Percentiles rank a stretch among this genome's conserved stretches.
phyloP scores from a whole-genome alignment of 23 tunicate species.

The Ascidia mentula region DNA sequence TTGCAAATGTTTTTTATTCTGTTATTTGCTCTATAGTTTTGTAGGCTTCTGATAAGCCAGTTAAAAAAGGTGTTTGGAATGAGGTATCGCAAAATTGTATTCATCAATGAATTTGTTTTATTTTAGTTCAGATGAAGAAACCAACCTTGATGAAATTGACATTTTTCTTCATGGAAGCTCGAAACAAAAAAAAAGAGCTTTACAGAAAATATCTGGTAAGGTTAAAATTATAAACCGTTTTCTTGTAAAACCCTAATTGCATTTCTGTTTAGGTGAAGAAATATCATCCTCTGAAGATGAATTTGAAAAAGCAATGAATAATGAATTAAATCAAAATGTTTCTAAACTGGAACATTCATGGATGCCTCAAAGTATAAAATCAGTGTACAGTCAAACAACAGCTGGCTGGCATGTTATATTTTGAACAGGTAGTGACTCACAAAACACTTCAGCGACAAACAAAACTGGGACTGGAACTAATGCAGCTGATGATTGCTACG shows the following conservation, averaged over 20 bases:
- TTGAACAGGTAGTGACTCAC: no score
- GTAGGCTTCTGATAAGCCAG: no score
- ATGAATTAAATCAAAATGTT: slow-evolving; percentile 56
- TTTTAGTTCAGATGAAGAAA: slow-evolving; percentile 80
- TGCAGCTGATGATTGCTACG: slow-evolving; percentile 14
- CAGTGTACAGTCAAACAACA: background rate
- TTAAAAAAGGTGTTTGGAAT: no score
- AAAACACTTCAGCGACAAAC: background rate
- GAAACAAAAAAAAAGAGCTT: slow-evolving; percentile 56
- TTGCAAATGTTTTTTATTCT: background rate
- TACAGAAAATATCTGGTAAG: slow-evolving; percentile 62
- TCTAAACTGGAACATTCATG: slow-evolving; percentile 42
- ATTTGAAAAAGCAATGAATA: slow-evolving; percentile 76
- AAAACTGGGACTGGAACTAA: background rate
- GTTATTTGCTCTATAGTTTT: background rate
- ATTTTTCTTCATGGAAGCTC: slow-evolving; percentile 77
- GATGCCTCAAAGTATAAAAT: slow-evolving; percentile 31
- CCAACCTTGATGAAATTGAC: slow-evolving; percentile 47
- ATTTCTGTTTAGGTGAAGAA: slow-evolving; percentile 52
- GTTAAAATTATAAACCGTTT: background rate
- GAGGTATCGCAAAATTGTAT: background rate
- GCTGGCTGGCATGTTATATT: background rate
- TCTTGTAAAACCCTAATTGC: no score
- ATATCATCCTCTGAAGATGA: slow-evolving; percentile 89
- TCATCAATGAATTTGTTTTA: background rate